A percentile compares a stretch with the other conserved stretches of the same genome.
These are phyloP conservation scores for Himalopsyche tibetana DNA, from an alignment of 2,888 invertebrate genomes.

Conservation along the genomic window DNA sequence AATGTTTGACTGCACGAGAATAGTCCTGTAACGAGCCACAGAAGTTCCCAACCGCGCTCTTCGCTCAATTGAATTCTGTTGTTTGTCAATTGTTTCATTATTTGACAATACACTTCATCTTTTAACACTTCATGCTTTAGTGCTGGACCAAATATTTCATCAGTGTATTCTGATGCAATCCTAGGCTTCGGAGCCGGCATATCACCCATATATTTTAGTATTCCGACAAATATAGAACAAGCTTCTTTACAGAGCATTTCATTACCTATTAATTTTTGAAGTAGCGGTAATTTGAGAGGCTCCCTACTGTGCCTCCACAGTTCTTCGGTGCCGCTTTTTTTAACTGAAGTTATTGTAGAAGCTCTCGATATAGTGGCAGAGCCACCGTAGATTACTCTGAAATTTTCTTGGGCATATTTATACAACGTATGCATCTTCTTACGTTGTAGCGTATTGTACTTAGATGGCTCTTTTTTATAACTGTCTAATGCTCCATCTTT, in stretches of 20 bases:
- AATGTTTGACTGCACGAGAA: slow-evolving; percentile 88
- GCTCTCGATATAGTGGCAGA: slow-evolving; percentile 77
- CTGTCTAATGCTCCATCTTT: slow-evolving; percentile 75
- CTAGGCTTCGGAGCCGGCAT: slow-evolving; percentile 88
- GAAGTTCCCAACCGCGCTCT: slow-evolving; percentile 95
- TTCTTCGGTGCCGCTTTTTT: slow-evolving; percentile 82
- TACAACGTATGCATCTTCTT: slow-evolving; percentile 89
- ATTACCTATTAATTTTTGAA: slow-evolving; percentile 84
- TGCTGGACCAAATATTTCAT: slow-evolving; percentile 89
- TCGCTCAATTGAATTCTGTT: slow-evolving; percentile 91
- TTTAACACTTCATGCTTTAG: slow-evolving; percentile 85
- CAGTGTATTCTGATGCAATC: slow-evolving; percentile 89
- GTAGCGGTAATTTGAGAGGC: slow-evolving; percentile 88
- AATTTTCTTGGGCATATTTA: slow-evolving; percentile 89
- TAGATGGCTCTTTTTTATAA: slow-evolving; percentile 73
- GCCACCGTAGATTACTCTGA: slow-evolving; percentile 78
- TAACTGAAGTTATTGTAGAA: slow-evolving; percentile 81
- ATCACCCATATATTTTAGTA: slow-evolving; percentile 92
- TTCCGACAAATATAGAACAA: slow-evolving; percentile 84
- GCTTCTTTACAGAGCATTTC: slow-evolving; percentile 85
- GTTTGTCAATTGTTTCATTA: slow-evolving; percentile 94
- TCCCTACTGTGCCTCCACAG: slow-evolving; percentile 90
- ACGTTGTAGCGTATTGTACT: slow-evolving; percentile 78
- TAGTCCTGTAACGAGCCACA: slow-evolving; percentile 93
- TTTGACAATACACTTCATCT: slow-evolving; percentile 95